Evolutionary conservation across 1,140 invertebrate species (phyloP), one percentile per base, ranked within the genome.

Genomic region (Diorhabda elongata): DNA sequence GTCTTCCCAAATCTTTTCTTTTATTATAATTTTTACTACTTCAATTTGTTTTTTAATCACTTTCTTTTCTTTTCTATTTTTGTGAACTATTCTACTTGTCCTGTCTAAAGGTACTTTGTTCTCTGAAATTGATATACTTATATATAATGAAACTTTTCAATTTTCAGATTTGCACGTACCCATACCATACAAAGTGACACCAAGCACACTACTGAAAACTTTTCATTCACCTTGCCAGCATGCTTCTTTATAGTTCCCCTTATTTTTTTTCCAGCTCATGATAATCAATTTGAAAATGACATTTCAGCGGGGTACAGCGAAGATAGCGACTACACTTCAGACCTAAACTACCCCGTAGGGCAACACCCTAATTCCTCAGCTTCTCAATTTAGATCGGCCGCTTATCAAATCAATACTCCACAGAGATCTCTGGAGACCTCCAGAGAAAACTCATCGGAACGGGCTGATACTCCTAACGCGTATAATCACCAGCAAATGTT

Each of bases 321-420:
- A 84, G 96, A 96, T 84, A 94, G 92, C 74, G 96, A 98, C 83
- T 98, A 98, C 82, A 98, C 96, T 44, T 95, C 93, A 67, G 96
- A 98, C 83, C 87, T 97, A 76, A 98, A 96, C 85, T 98, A 94
- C 84, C 96, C 96, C 57, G 90, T 96, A 69, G 93, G 90, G 58
- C 91, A 93, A 78, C 90, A 91, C 79, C 86, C 92, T 61, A 95
- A 95, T 81, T 92, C 91, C 76, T 93, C 92, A 68, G 91, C 91
- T 5, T 94, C 92, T 42, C 92, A 94, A 82, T 95, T 93, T 80
- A 85, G 90, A 62, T 86, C 85, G 42, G 89, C 88, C 42, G 91
- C 91, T 44, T 89, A 91, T 82, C 89, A 92, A 78, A 86, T 92
- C 80, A 84, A 88, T 78, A 93, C 90, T 63, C 91, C 91, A 74